Evolutionary conservation across 2,888 invertebrate genomes (phyloP).

Genomic region (Calameuta pallipes): DNA sequence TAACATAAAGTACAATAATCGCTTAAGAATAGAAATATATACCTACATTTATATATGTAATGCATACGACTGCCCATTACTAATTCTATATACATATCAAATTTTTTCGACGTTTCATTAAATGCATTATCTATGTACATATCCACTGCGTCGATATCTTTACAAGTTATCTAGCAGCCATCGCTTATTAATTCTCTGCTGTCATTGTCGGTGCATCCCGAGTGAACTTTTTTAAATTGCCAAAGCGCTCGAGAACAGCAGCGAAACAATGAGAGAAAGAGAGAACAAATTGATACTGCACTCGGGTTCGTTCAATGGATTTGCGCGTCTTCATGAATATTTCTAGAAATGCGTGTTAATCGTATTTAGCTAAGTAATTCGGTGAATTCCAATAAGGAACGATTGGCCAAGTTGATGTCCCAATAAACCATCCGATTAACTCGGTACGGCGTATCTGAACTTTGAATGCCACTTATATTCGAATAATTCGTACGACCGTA

Average conservation of each 20-base stretch:
- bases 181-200: too few species aligned
- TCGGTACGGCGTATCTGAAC: background rate
- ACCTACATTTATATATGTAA: background rate
- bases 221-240: background rate
- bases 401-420: background rate
- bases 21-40: background rate
- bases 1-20: background rate
- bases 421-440: background rate
- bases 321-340: background rate
- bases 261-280: background rate
- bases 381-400: background rate
- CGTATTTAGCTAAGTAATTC: background rate
- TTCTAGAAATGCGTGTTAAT: background rate
- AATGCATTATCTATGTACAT: background rate
- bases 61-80: background rate
- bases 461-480: background rate
- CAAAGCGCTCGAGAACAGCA: background rate
- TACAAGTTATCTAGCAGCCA: background rate
- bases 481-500: background rate
- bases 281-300: background rate
- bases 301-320: too few species aligned
- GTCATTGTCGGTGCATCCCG: background rate
- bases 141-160: background rate
- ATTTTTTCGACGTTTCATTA: background rate
- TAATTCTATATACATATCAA: slow-evolving; percentile 3